Percentiles rank a stretch among this genome's conserved stretches.
These are phyloP conservation scores for Drosophila phalerata DNA, from an alignment of 2,888 invertebrate species.

Conservation along the genomic window DNA sequence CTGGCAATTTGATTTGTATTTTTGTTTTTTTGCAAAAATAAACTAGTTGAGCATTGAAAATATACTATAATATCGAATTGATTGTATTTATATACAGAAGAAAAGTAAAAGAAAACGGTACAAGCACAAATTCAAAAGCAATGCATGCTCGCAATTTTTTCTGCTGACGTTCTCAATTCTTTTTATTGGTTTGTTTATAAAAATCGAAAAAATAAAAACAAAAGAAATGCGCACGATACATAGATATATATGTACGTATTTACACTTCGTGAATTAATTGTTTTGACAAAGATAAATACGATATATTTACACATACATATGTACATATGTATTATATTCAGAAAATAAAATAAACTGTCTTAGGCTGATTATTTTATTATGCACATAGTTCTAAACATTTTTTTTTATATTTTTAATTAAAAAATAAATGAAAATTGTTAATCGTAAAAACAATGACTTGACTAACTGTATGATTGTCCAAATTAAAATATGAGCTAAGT, in stretches of 20 bases:
- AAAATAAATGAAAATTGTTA: not conserved
- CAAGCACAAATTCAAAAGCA: conserved; percentile 17
- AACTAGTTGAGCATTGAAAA: conserved; percentile 48
- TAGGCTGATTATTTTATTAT: too few species aligned
- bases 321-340: too few species aligned
- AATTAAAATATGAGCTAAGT: conserved; percentile 18
- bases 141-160: conserved; percentile 17
- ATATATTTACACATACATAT: not conserved
- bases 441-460: not conserved
- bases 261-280: not conserved
- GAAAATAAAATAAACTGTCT: too few species aligned
- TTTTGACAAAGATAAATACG: not conserved
- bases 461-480: conserved; percentile 4
- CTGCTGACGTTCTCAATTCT: conserved; percentile 37
- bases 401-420: too few species aligned
- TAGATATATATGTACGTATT: too few species aligned
- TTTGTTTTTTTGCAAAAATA: conserved; percentile 66
- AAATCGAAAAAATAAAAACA: conserved; percentile 27
- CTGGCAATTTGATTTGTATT: conserved; percentile 68
- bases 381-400: too few species aligned
- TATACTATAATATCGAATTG: conserved; percentile 25
- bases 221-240: conserved; percentile 27
- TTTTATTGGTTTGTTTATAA: conserved; percentile 63
- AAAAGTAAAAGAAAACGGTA: conserved; percentile 11
- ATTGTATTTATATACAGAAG: conserved; percentile 22